Conservation (phyloP, 2,113 vertebrate genomes). For the Pelusios castaneus region DNA sequence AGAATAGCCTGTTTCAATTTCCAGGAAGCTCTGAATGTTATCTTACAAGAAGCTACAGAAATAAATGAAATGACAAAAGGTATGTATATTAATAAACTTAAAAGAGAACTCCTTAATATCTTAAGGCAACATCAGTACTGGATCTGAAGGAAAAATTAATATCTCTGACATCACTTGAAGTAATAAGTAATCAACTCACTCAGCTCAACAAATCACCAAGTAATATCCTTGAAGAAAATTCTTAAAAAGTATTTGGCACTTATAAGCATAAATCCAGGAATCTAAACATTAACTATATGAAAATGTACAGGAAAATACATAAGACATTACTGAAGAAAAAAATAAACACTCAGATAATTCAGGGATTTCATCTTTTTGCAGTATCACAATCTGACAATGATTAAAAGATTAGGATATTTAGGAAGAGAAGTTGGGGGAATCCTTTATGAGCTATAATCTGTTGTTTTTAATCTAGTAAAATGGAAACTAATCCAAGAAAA, state of each 20-base stretch:
- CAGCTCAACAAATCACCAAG: not conserved
- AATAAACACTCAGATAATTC: not conserved
- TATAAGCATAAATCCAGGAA: not conserved
- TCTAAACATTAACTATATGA: not conserved
- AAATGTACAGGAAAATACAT: not conserved
- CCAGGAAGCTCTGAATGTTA: not conserved
- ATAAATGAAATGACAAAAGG: slow-evolving; percentile 20
- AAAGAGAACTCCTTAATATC: not conserved
- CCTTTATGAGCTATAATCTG: slow-evolving; percentile 40
- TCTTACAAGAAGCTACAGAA: not conserved
- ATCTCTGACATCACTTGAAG: not conserved
- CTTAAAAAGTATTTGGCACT: not conserved
- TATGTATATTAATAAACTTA: not conserved
- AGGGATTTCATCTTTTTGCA: not conserved
- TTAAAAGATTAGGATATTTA: slow-evolving; percentile 58
- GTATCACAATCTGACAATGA: slow-evolving; percentile 31
- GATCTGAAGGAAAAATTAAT: slow-evolving; percentile 39
- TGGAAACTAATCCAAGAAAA: slow-evolving; percentile 27
- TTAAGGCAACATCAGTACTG: not conserved
- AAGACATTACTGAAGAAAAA: not conserved
- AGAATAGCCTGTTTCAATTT: not conserved
- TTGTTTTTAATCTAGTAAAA: slow-evolving; percentile 46
- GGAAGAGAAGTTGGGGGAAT: slow-evolving; percentile 34
- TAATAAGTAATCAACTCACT: not conserved
- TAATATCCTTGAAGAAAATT: not conserved